Conservation (phyloP, 1,140 invertebrate species). For the Aphidius ervi region DNA sequence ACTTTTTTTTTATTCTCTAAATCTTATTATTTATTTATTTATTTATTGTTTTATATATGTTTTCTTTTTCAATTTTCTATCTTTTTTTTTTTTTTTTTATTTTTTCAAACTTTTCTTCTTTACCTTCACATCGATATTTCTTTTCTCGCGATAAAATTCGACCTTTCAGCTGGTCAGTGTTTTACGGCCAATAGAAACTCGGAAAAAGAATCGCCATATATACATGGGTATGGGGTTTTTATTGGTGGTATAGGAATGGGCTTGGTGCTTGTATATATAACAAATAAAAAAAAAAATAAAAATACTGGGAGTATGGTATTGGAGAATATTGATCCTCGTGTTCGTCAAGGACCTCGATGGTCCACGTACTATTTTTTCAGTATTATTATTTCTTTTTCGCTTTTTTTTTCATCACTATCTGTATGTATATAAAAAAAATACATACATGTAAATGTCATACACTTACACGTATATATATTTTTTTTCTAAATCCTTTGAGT, state of each 20-base stretch:
- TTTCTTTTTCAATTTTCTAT: slow-evolving; percentile 11
- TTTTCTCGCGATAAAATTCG: slow-evolving; percentile 49
- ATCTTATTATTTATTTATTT: slow-evolving; percentile 8
- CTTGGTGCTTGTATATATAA: slow-evolving; percentile 40
- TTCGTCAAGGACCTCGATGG: slow-evolving; percentile 51
- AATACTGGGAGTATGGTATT: slow-evolving; percentile 48
- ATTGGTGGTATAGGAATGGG: slow-evolving; percentile 50
- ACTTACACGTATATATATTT: no score
- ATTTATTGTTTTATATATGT: neutral
- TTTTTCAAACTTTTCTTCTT: slow-evolving; percentile 17
- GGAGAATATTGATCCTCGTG: slow-evolving; percentile 53
- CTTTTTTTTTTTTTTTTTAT: slow-evolving; percentile 6
- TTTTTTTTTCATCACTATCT: slow-evolving; percentile 4
- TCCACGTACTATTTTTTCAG: slow-evolving; percentile 36
- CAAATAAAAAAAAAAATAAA: slow-evolving; percentile 24
- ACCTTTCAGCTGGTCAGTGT: slow-evolving; percentile 50
- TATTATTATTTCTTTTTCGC: slow-evolving; percentile 22
- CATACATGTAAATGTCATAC: no score
- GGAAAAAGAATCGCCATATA: slow-evolving; percentile 47
- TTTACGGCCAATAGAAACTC: slow-evolving; percentile 50
- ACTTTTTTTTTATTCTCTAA: slow-evolving; percentile 3
- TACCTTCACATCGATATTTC: slow-evolving; percentile 47
- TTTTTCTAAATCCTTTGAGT: no score
- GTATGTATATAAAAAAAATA: no score
- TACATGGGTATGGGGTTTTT: slow-evolving; percentile 51